Conservation (phyloP, 1,140 invertebrate species). For the Notospermus geniculatus region DNA sequence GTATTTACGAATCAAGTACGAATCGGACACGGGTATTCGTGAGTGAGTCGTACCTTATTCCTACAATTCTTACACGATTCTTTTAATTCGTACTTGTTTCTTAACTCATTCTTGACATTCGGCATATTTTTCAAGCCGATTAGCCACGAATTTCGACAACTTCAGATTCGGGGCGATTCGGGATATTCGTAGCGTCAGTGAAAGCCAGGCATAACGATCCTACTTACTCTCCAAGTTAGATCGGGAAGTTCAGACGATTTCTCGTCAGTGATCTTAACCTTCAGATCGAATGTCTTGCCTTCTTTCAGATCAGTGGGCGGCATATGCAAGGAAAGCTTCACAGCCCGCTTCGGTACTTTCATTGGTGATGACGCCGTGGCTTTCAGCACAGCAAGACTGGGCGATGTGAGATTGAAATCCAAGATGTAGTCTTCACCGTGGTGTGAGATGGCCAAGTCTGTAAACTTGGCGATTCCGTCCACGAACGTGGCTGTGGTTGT, state of each 20-base stretch:
- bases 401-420: background rate
- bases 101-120: no score
- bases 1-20: no score
- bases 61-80: no score
- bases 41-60: no score
- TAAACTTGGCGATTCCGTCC: slow-evolving; percentile 1
- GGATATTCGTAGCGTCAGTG: no score
- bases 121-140: no score
- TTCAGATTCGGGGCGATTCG: no score
- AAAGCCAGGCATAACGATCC: no score
- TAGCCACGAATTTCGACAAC: no score
- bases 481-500: background rate
- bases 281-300: slow-evolving; percentile 2
- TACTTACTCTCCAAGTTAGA: background rate
- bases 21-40: no score
- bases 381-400: background rate
- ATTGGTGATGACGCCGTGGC: background rate
- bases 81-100: no score
- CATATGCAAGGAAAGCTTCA: background rate
- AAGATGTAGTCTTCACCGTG: background rate
- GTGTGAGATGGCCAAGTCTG: slow-evolving; percentile 1
- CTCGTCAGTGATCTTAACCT: background rate
- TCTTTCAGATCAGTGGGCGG: background rate
- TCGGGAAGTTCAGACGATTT: background rate
- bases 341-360: background rate